Evolutionary conservation across 2,797 vertebrate genomes (phyloP), one percentile per base, ranked within the genome.

Genomic region (Molossus alvarezi): DNA sequence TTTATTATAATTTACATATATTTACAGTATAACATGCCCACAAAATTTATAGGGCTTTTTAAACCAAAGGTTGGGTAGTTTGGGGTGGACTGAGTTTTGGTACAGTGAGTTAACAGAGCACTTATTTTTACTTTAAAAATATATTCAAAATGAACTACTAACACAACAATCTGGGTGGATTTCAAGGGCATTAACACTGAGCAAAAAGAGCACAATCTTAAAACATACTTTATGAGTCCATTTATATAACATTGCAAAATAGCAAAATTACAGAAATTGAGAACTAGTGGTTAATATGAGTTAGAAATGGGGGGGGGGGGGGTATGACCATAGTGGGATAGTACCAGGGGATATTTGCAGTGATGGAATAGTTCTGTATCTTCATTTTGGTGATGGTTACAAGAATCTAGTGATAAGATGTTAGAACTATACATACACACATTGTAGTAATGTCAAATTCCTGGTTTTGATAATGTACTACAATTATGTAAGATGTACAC

Each of bases 91-190:
- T 27, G 27, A 53, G 17, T 73, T 93, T 72, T 60, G 48, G 10
- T 72, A 72, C 0, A 83, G 5, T 65, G 53, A 53, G 37, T 65
- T 65, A 90, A 53, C 1, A 53, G 27, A 27, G 25, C 71, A 72
- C 25, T n/a, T 90, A 41, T 55, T 84, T 89, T 55, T 86, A 75
- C 23, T 75, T 67, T 23, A 65, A 80, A 89, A 94, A 81, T 17
- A 89, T n/a, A 85, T 82, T 58, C 72, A 57, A n/a, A 88, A 82
- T 69, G 23, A 64, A 86, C 45, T 55, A 88, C 9, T 45, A n/a
- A 77, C 21, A 75, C 57, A 48, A 58, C 27, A 77, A 72, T 25
- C 58, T 65, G 6, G 27, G 65, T 60, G 55, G 27, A 79, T 72
- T 71, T 73, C 57, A 65, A 55, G 51, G 45, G 27, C 69, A 96